phyloP scores from a whole-genome alignment of 2,113 vertebrate species.

The Amblyornis subalaris region DNA sequence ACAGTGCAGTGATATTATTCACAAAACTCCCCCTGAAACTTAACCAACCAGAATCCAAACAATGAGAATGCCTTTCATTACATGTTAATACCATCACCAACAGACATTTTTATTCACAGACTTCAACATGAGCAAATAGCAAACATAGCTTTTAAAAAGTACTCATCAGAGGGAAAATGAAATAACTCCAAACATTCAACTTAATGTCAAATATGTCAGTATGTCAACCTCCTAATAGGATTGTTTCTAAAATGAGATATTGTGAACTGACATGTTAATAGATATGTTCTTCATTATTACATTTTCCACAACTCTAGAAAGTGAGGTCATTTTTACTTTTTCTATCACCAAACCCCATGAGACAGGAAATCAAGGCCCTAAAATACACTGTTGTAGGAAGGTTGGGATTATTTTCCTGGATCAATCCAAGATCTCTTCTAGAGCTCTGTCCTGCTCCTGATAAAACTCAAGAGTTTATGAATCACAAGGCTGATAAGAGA shows the following conservation, averaged over 20 bases:
- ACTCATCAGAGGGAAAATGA: not conserved
- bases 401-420: not conserved
- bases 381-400: not conserved
- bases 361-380: not conserved
- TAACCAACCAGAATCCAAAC: not conserved
- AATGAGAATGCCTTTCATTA: not conserved
- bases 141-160: not conserved
- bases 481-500: not conserved
- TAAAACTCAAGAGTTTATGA: not conserved
- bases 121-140: not conserved
- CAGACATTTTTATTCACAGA: not conserved
- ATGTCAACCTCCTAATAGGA: not conserved
- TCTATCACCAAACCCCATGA: not conserved
- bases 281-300: not conserved
- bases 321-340: not conserved
- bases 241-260: not conserved
- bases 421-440: not conserved
- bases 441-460: not conserved
- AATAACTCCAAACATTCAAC: not conserved
- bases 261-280: not conserved
- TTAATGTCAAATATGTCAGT: not conserved
- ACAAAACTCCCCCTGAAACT: not conserved
- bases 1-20: not conserved
- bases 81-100: not conserved
- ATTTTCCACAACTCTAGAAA: not conserved